phyloP scores from a whole-genome alignment of 2,888 invertebrate genomes.

The Pseudococcus longispinus region DNA sequence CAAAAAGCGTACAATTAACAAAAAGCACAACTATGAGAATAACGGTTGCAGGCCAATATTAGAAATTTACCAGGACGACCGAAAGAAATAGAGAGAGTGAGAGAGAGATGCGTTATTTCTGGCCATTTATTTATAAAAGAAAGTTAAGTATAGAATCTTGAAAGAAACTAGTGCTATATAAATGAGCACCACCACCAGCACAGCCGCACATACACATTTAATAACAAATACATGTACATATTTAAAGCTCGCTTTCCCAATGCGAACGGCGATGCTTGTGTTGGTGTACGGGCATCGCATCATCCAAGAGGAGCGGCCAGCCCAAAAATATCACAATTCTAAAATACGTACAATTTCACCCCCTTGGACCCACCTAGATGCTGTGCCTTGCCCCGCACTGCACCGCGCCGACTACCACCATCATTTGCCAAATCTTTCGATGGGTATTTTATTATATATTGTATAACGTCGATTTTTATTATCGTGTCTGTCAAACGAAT shows the following conservation, averaged over 20 bases:
- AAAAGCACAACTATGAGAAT: constrained; percentile 55
- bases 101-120: constrained; percentile 54
- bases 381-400: too few species aligned
- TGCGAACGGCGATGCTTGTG: constrained; percentile 11
- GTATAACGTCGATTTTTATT: constrained; percentile 19
- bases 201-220: background rate
- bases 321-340: constrained; percentile 46
- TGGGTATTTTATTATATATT: constrained; percentile 32
- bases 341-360: constrained; percentile 37
- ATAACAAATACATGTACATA: constrained; percentile 43
- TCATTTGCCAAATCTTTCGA: constrained; percentile 39
- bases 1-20: constrained; percentile 53
- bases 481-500: background rate
- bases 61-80: constrained; percentile 56
- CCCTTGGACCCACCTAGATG: too few species aligned
- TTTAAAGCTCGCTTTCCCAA: constrained; percentile 34
- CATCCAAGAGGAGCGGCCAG: constrained; percentile 10
- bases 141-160: constrained; percentile 54
- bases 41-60: constrained; percentile 55
- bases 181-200: background rate
- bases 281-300: background rate
- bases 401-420: background rate
- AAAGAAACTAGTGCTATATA: constrained; percentile 24
- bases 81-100: background rate
- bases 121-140: constrained; percentile 56